Conservation (phyloP, 2,888 invertebrate species). For the Trissolcus japonicus region DNA sequence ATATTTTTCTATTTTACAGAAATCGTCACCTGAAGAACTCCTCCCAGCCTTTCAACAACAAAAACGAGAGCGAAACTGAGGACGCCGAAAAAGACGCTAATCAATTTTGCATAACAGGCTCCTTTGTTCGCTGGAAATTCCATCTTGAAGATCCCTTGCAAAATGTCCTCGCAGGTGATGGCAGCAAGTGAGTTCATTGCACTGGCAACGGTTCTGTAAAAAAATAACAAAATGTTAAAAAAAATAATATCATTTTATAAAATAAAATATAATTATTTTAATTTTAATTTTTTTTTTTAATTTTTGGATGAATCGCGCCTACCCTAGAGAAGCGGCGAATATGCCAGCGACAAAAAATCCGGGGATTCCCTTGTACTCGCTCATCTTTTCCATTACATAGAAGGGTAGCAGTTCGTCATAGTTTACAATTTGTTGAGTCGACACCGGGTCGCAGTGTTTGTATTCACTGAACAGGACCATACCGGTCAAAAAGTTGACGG, state of each 20-base stretch:
- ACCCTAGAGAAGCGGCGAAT: slow-evolving; percentile 97
- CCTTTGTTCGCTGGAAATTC: slow-evolving; percentile 86
- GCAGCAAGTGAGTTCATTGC: slow-evolving; percentile 95
- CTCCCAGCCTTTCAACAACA: slow-evolving; percentile 90
- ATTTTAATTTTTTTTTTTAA: too few relatives aligned
- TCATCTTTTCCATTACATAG: slow-evolving; percentile 91
- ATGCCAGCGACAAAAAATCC: slow-evolving; percentile 97
- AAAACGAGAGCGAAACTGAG: slow-evolving; percentile 89
- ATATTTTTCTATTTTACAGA: not conserved
- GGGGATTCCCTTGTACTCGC: slow-evolving; percentile 85
- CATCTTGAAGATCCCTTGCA: slow-evolving; percentile 84
- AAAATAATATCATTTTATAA: not conserved
- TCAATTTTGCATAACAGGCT: slow-evolving; percentile 83
- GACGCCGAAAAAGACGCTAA: slow-evolving; percentile 84
- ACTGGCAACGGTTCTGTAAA: slow-evolving; percentile 93
- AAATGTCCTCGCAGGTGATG: slow-evolving; percentile 91
- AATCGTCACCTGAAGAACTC: slow-evolving; percentile 85
- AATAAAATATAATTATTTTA: too few relatives aligned
- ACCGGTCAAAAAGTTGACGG: slow-evolving; percentile 92
- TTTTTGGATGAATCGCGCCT: too few relatives aligned
- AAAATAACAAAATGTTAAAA: not conserved
- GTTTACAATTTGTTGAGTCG: slow-evolving; percentile 82
- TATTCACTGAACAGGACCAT: slow-evolving; percentile 90
- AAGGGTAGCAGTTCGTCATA: slow-evolving; percentile 91
- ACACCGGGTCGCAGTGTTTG: slow-evolving; percentile 89